Evolutionary conservation across 2,113 vertebrate species (phyloP), one percentile per base, ranked within the genome.

Genomic region (Oxyura jamaicensis): DNA sequence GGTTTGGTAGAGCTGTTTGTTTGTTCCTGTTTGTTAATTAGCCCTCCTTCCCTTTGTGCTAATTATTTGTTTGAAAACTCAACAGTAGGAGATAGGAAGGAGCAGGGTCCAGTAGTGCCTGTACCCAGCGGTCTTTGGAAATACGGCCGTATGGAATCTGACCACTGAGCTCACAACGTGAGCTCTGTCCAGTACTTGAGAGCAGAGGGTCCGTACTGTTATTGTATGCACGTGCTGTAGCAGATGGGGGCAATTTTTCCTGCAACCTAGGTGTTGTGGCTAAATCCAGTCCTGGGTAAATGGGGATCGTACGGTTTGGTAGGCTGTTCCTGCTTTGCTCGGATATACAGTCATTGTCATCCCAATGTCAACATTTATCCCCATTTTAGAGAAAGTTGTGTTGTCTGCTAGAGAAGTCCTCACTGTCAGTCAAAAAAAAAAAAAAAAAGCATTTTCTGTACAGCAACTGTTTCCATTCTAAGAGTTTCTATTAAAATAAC

Each of bases 1-100:
- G 86, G 79, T 97, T 97, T 83, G 90, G 88, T 93, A 85, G 79
- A 95, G 63, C 90, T 96, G 85, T 96, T 96, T 97, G 84, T 96
- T 96, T 97, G 83, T 95, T 94, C 83, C 80, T 81, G 74, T 93
- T 93, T 95, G 93, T 95, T 97, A 94, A 90, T 96, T 90, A 87
- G 81, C 73, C 55, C 68, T 77, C 36, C 58, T 88, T 93, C 88
- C 75, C 91, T 95, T 93, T 97, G 89, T 91, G 83, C 75, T 95
- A 91, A 94, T 97, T 88, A 85, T 22, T 88, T 87, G 76, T 94
- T 88, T 42, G 58, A 68, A 92, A 93, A 93, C 58, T 59, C 50
- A 75, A 41, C 88, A 48, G 16, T 80, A 39, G 53, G 66, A 89
- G 86, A 66, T 73, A 63, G 73, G 74, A 91, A 76, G 77, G 55